Conservation (phyloP, 30 jellyfish, hydroid and myxozoan species). For the Aurelia sp. region DNA sequence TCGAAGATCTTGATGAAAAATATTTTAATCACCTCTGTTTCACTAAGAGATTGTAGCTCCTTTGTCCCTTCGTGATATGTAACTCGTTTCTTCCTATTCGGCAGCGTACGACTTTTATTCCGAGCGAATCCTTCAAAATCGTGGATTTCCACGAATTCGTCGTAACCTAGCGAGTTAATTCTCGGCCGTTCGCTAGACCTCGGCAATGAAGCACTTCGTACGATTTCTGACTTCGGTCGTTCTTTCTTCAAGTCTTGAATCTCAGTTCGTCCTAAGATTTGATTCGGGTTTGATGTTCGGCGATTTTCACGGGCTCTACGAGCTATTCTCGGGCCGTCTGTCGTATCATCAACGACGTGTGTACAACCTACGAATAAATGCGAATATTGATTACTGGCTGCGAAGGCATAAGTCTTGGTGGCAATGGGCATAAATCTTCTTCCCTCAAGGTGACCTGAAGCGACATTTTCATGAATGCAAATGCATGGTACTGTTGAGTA, state of each 20-base stretch:
- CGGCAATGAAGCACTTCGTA: conserved; percentile 56
- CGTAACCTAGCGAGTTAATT: conserved; percentile 53
- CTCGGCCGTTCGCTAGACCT: conserved; percentile 56
- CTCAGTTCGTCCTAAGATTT: conserved; percentile 68
- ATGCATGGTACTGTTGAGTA: too few species aligned
- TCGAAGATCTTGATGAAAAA: too few species aligned
- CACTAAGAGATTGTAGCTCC: conserved; percentile 33
- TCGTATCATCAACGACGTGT: conserved; percentile 48
- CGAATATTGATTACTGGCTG: too few species aligned
- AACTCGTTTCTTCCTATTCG: conserved; percentile 60
- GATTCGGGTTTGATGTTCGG: conserved; percentile 67
- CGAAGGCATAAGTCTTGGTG: too few species aligned
- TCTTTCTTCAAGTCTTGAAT: conserved; percentile 25
- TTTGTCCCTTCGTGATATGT: conserved; percentile 56
- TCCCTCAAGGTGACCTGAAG: too few species aligned
- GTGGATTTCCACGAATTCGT: conserved; percentile 58
- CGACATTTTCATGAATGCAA: too few species aligned
- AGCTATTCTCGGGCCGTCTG: conserved; percentile 48
- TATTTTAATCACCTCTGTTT: conserved; percentile 27
- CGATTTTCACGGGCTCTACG: conserved; percentile 49
- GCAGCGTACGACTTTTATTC: conserved; percentile 44
- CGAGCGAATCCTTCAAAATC: conserved; percentile 44
- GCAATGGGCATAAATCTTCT: too few species aligned
- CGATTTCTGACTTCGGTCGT: conserved; percentile 51
- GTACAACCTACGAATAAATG: conserved; percentile 24